phyloP scores from a whole-genome alignment of 2,888 invertebrate genomes.

The Melitaea athalia region DNA sequence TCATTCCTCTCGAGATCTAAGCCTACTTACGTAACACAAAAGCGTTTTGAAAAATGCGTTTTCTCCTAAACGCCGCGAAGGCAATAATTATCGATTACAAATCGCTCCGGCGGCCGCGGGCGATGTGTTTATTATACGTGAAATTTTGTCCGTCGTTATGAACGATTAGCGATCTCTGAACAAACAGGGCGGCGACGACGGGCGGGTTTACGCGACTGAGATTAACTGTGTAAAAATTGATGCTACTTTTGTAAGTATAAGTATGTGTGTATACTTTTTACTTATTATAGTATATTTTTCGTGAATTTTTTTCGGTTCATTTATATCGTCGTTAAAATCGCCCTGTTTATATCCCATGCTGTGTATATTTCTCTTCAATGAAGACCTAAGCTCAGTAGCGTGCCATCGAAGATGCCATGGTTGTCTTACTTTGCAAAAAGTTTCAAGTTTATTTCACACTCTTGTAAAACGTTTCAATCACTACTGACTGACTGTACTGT shows the following conservation, averaged over 20 bases:
- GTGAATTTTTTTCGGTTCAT: too few relatives aligned
- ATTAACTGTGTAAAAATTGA: background rate
- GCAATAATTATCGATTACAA: conserved; percentile 19
- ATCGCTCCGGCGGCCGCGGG: conserved; percentile 18
- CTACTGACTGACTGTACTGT: too few relatives aligned
- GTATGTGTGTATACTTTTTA: too few relatives aligned
- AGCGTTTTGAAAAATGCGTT: conserved; percentile 7
- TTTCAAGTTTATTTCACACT: too few relatives aligned
- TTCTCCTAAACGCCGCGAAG: conserved; percentile 3
- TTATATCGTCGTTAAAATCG: too few relatives aligned
- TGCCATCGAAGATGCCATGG: too few relatives aligned
- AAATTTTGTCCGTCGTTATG: conserved; percentile 2
- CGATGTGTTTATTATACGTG: conserved; percentile 6
- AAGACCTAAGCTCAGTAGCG: too few relatives aligned
- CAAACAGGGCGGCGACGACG: background rate
- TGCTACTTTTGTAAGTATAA: background rate
- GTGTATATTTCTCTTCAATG: too few relatives aligned
- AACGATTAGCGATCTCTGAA: background rate
- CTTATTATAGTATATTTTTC: too few relatives aligned
- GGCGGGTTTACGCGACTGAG: background rate
- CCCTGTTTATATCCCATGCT: too few relatives aligned
- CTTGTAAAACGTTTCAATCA: too few relatives aligned
- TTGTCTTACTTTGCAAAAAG: too few relatives aligned
- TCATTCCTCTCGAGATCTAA: background rate
- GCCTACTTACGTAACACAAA: background rate